phyloP scores from a whole-genome alignment of 2,113 vertebrate genomes.

The Pollachius pollachius region DNA sequence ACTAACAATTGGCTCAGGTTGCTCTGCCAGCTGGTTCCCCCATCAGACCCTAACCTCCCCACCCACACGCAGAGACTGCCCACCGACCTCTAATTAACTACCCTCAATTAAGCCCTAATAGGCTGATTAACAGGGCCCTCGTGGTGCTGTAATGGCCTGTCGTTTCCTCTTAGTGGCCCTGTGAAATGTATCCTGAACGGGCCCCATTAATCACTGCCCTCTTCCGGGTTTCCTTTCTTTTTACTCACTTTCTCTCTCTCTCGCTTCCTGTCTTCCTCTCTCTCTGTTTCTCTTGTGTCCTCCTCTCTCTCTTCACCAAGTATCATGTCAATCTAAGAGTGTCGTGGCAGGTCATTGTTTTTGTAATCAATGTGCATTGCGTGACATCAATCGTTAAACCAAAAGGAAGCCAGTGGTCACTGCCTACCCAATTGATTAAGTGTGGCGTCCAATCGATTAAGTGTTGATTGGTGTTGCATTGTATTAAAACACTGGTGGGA shows the following conservation, averaged over 20 bases:
- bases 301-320: not conserved
- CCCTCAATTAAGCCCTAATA: conserved; percentile 77
- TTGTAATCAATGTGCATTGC: too few species aligned
- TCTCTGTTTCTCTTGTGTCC: not conserved
- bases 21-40: conserved; percentile 60
- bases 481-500: too few species aligned
- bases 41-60: conserved; percentile 46
- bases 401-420: too few species aligned
- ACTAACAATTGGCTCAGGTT: conserved; percentile 60
- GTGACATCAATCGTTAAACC: too few species aligned
- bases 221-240: conserved; percentile 15
- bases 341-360: too few species aligned
- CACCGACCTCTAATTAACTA: conserved; percentile 72
- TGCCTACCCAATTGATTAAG: too few species aligned
- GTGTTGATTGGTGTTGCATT: too few species aligned
- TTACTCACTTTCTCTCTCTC: conserved; percentile 1
- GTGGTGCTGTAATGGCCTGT: conserved; percentile 65
- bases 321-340: too few species aligned
- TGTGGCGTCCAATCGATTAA: too few species aligned
- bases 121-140: conserved; percentile 73
- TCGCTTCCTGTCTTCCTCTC: not conserved
- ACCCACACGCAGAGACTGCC: conserved; percentile 48
- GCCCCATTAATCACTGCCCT: conserved; percentile 57
- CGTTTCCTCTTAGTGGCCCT: conserved; percentile 64
- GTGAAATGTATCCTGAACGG: conserved; percentile 59